phyloP scores from a whole-genome alignment of 2,113 vertebrate genomes.

The Ahaetulla prasina region DNA sequence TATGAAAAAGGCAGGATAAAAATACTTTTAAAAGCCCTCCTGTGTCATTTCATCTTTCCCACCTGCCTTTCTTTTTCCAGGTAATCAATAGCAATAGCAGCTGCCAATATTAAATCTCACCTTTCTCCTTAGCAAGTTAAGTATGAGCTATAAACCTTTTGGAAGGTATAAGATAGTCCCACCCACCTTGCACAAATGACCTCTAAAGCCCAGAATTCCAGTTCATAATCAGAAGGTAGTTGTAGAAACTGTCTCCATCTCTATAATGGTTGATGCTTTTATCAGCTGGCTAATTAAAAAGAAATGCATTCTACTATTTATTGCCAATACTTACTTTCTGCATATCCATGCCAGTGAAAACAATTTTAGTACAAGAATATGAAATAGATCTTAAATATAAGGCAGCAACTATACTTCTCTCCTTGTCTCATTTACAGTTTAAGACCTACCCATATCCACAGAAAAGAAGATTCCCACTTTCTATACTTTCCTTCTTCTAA shows the following conservation, averaged over 20 bases:
- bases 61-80: neutral
- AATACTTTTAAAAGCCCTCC: neutral
- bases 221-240: neutral
- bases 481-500: neutral
- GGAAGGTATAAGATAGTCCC: neutral
- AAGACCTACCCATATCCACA: neutral
- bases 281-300: neutral
- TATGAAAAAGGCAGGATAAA: neutral
- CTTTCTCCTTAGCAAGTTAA: neutral
- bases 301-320: neutral
- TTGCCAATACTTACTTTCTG: neutral
- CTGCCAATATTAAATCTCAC: neutral
- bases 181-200: neutral
- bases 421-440: neutral
- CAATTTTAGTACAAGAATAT: neutral
- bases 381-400: neutral
- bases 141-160: neutral
- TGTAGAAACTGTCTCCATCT: neutral
- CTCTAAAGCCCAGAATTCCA: neutral
- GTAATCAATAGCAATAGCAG: neutral
- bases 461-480: neutral
- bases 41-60: neutral
- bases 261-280: neutral
- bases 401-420: neutral
- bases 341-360: neutral